Percentiles rank a stretch among this genome's conserved stretches.
Conservation (phyloP, 2,797 vertebrate genomes). For the Sus cebifrons region DNA sequence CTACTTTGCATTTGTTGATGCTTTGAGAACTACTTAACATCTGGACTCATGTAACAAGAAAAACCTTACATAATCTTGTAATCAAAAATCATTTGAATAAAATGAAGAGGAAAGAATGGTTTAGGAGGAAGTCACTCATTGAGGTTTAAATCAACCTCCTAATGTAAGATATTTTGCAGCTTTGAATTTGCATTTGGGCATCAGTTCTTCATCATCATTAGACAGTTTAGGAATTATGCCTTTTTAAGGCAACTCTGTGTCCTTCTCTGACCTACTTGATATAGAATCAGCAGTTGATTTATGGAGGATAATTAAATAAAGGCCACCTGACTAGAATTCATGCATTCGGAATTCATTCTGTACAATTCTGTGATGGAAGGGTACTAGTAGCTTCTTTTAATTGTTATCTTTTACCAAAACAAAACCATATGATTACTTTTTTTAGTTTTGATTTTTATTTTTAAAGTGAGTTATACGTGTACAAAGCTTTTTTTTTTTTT, state of each 20-base stretch:
- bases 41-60: background rate
- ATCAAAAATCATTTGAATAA: slow-evolving; percentile 41
- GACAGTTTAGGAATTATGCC: background rate
- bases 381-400: background rate
- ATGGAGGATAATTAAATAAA: slow-evolving; percentile 54
- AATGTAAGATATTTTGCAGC: background rate
- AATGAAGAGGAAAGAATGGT: background rate
- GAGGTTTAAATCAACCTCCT: background rate
- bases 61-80: background rate
- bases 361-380: slow-evolving; percentile 7
- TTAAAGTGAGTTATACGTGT: background rate
- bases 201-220: background rate
- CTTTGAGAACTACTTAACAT: slow-evolving; percentile 24
- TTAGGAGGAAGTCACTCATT: background rate
- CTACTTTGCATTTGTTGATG: slow-evolving; percentile 40
- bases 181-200: background rate
- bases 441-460: slow-evolving; percentile 28
- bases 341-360: slow-evolving; percentile 37
- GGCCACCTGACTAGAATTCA: background rate
- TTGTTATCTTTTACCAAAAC: slow-evolving; percentile 16
- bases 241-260: background rate
- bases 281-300: slow-evolving; percentile 44
- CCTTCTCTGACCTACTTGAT: slow-evolving; percentile 56
- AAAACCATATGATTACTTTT: background rate
- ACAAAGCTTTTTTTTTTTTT: background rate